Evolutionary conservation across 2,113 vertebrate genomes (phyloP).

Genomic region (Calidris pugnax): DNA sequence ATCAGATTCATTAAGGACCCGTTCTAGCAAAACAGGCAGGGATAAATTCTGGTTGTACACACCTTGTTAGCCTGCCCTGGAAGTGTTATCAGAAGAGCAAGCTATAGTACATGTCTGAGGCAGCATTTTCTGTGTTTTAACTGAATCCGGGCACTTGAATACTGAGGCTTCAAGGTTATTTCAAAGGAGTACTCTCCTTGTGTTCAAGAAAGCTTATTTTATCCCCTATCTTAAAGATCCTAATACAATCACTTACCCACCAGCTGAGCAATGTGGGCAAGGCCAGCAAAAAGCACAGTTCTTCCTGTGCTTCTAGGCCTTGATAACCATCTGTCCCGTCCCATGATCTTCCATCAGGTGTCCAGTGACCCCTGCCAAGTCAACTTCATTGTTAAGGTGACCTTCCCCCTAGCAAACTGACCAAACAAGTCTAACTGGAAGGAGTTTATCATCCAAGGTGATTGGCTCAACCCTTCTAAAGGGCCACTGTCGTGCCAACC

Average conservation of each 20-base stretch:
- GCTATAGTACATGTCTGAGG: neutral
- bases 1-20: neutral
- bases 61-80: neutral
- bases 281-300: neutral
- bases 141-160: neutral
- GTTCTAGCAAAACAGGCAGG: neutral
- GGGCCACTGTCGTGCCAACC: neutral
- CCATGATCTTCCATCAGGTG: neutral
- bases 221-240: neutral
- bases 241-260: neutral
- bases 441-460: neutral
- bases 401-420: neutral
- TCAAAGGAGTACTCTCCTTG: neutral
- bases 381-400: slow-evolving; percentile 20
- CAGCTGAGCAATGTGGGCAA: neutral
- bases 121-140: neutral
- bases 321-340: neutral
- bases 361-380: neutral
- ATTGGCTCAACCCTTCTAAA: neutral
- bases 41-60: neutral
- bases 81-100: neutral
- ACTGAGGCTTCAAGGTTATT: neutral
- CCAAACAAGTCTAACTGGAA: slow-evolving; percentile 20
- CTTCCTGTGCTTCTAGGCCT: neutral
- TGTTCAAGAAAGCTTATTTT: neutral